These are phyloP conservation scores for Amiota minor DNA, from an alignment of 2,888 invertebrate genomes.

Conservation along the genomic window DNA sequence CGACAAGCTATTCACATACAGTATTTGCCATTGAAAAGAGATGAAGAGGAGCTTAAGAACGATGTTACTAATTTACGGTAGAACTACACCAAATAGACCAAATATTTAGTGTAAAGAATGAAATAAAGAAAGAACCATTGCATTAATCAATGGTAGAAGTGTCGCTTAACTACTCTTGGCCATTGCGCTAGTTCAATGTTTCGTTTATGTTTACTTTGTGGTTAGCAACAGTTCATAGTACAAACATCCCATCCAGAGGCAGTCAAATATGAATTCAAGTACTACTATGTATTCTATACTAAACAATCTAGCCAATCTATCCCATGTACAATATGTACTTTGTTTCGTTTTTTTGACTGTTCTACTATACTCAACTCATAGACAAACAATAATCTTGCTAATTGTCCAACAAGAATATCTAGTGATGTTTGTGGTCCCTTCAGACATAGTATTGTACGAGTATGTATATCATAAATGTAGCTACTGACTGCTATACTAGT, in stretches of 20 bases:
- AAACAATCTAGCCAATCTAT: neutral
- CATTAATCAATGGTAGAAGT: neutral
- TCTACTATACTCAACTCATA: neutral
- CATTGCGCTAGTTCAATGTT: constrained; percentile 9
- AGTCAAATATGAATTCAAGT: too few relatives aligned
- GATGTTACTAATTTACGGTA: neutral
- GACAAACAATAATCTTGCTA: constrained; percentile 52
- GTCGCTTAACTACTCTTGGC: constrained; percentile 10
- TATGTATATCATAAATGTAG: neutral
- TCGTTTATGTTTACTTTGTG: constrained; percentile 51
- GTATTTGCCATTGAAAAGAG: too few relatives aligned
- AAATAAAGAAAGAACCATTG: neutral
- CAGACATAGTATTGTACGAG: too few relatives aligned
- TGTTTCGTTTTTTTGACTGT: neutral
- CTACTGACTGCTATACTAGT: neutral
- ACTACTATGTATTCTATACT: too few relatives aligned
- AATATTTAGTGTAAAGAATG: constrained; percentile 9
- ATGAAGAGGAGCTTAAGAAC: too few relatives aligned
- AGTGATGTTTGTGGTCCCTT: constrained; percentile 7
- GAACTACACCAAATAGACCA: constrained; percentile 25
- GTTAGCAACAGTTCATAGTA: constrained; percentile 41
- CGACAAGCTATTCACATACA: too few relatives aligned
- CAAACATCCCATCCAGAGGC: too few relatives aligned
- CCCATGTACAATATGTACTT: neutral
- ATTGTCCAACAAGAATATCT: constrained; percentile 43